Conservation (phyloP, 2,888 invertebrate species). For the Theristus sp. region DNA sequence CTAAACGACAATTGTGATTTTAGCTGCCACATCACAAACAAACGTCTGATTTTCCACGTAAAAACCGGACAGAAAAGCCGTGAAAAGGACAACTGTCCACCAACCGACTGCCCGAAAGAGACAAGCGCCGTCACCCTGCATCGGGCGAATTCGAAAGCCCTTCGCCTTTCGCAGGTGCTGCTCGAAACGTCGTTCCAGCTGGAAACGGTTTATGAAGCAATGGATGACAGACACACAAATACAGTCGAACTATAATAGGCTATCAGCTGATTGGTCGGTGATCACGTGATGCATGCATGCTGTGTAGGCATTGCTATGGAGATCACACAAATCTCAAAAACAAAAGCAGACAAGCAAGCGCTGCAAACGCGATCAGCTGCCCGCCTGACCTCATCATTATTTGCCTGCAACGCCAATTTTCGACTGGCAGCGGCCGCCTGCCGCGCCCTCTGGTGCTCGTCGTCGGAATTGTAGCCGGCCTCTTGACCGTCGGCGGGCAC, state of each 20-base stretch:
- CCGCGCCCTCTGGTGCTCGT: not conserved
- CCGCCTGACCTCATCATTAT: not conserved
- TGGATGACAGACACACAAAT: not conserved
- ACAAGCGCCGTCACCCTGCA: slow-evolving; percentile 72
- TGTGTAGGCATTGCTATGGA: not conserved
- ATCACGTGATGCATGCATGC: too few relatives aligned
- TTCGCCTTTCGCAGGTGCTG: slow-evolving; percentile 48
- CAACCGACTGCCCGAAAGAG: slow-evolving; percentile 57
- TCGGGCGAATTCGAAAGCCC: slow-evolving; percentile 57
- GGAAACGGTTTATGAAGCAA: slow-evolving; percentile 15
- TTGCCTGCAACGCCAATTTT: not conserved
- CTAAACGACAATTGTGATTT: slow-evolving; percentile 30
- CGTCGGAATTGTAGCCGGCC: not conserved
- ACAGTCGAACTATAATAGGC: not conserved
- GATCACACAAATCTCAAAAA: not conserved
- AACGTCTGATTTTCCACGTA: not conserved
- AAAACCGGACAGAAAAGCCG: not conserved
- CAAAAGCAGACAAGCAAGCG: not conserved
- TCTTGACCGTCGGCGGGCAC: too few relatives aligned
- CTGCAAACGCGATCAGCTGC: not conserved
- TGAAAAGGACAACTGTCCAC: too few relatives aligned
- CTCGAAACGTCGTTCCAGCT: slow-evolving; percentile 51
- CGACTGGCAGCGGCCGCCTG: not conserved
- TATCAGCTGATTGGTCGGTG: too few relatives aligned
- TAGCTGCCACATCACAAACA: not conserved